Conservation (phyloP, 2,797 vertebrate genomes). For the Rhynchonycteris naso region DNA sequence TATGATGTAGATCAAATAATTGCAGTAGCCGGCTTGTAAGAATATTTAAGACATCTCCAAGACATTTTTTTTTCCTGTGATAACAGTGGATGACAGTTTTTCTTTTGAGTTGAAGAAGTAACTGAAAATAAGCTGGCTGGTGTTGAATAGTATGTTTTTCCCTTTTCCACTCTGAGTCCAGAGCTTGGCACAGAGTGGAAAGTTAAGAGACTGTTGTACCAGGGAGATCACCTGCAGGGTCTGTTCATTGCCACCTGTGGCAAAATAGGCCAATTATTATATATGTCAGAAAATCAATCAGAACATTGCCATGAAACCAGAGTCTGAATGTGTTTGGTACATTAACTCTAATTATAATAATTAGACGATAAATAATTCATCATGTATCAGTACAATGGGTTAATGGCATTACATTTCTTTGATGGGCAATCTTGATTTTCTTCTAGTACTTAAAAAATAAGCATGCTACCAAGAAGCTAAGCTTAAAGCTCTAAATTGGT, state of each 20-base stretch:
- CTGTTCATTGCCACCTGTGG: neutral
- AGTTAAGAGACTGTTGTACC: neutral
- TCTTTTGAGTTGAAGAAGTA: neutral
- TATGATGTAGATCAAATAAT: slow-evolving; percentile 27
- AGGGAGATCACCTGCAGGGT: neutral
- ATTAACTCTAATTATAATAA: slow-evolving; percentile 54
- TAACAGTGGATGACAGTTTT: neutral
- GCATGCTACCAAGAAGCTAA: neutral
- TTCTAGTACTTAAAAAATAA: slow-evolving; percentile 14
- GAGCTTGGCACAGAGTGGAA: neutral
- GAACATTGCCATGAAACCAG: neutral
- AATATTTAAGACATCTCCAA: slow-evolving; percentile 3
- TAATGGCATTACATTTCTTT: slow-evolving; percentile 37
- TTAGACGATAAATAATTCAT: slow-evolving; percentile 66
- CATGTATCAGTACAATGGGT: neutral
- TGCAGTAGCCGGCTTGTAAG: neutral
- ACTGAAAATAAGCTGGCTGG: neutral
- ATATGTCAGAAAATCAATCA: slow-evolving; percentile 16
- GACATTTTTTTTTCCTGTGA: neutral
- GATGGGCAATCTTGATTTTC: slow-evolving; percentile 45
- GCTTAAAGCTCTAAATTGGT: neutral
- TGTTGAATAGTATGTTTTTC: neutral
- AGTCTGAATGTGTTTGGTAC: neutral
- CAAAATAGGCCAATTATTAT: neutral
- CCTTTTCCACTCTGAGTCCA: neutral